phyloP scores from a whole-genome alignment of 2,797 vertebrate genomes.

The Gobionotothen gibberifrons region DNA sequence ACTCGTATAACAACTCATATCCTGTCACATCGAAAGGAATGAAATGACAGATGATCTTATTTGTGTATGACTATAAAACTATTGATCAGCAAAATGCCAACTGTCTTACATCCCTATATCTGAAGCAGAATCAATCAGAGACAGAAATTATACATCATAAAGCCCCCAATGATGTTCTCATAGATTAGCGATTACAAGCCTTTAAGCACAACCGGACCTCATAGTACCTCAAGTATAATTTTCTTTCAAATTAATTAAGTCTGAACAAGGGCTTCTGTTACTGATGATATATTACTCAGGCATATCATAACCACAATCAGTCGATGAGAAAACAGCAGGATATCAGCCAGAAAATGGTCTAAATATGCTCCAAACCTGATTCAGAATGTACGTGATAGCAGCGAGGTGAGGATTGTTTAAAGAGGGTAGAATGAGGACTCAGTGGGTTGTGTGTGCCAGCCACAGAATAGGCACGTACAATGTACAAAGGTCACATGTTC shows the following conservation, averaged over 20 bases:
- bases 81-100: background rate
- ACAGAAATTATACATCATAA: background rate
- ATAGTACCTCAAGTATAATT: background rate
- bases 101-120: background rate
- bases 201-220: background rate
- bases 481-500: conserved; percentile 60
- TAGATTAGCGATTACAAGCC: background rate
- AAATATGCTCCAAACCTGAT: background rate
- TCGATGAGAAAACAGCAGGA: background rate
- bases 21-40: background rate
- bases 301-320: conserved; percentile 21
- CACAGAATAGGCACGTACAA: conserved; percentile 49
- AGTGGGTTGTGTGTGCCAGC: conserved; percentile 12
- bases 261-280: background rate
- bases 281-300: background rate
- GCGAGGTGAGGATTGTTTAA: conserved; percentile 31
- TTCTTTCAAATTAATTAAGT: background rate
- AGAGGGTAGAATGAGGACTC: conserved; percentile 25
- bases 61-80: background rate
- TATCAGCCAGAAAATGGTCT: conserved; percentile 25
- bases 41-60: background rate
- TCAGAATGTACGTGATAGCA: conserved; percentile 32
- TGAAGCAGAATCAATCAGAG: background rate
- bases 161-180: background rate
- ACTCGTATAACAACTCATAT: background rate